phyloP scores from a whole-genome alignment of 2,113 vertebrate species.

The Pygoscelis antarcticus region DNA sequence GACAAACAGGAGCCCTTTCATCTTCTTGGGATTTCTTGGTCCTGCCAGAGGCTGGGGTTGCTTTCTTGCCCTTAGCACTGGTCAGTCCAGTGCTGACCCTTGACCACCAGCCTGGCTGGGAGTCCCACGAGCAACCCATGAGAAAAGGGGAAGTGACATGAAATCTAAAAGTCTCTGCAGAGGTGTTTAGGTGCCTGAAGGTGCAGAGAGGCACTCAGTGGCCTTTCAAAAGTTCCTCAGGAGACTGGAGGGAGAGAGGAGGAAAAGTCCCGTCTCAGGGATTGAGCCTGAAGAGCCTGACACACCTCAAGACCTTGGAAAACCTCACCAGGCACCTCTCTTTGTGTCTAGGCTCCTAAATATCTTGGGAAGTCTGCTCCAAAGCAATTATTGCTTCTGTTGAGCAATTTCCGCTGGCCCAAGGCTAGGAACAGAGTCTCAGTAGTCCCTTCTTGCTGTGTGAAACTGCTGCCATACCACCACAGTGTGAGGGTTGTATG shows the following conservation, averaged over 20 bases:
- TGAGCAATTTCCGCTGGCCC: neutral
- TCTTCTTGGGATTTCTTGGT: neutral
- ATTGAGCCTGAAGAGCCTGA: neutral
- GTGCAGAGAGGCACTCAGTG: neutral
- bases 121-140: neutral
- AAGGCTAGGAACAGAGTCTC: neutral
- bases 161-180: neutral
- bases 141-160: neutral
- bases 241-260: neutral
- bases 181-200: neutral
- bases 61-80: neutral
- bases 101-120: neutral
- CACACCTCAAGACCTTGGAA: neutral
- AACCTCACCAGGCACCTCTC: neutral
- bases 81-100: neutral
- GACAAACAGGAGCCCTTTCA: constrained; percentile 8
- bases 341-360: neutral
- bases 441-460: neutral
- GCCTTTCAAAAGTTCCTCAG: neutral
- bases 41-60: neutral
- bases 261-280: neutral
- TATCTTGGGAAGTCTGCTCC: neutral
- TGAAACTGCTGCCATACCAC: neutral
- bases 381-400: neutral
- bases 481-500: accelerated